Percentiles rank a stretch among this genome's conserved stretches.
phyloP scores from a whole-genome alignment of 2,797 vertebrate species.

The Melanotaenia parkinsoni region DNA sequence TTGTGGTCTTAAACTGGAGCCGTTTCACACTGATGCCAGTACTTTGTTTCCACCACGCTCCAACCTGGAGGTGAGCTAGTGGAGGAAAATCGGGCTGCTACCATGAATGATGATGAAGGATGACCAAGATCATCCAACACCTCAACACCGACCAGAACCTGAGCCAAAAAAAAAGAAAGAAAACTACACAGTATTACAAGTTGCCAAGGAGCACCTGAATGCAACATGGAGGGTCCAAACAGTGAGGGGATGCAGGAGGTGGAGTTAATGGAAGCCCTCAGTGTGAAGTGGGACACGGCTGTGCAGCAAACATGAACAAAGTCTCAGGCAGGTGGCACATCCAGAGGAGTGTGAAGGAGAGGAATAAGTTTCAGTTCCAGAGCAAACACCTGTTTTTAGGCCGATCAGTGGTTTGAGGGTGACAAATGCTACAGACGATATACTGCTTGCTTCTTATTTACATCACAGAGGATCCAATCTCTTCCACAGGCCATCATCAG shows the following conservation, averaged over 20 bases:
- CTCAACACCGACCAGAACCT: too few relatives aligned
- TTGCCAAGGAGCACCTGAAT: slow-evolving; percentile 7
- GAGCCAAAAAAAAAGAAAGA: not conserved
- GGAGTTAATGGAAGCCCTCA: not conserved
- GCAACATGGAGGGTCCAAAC: not conserved
- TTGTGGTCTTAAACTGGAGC: not conserved
- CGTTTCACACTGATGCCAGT: not conserved
- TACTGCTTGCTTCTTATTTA: slow-evolving; percentile 64
- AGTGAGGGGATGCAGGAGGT: not conserved
- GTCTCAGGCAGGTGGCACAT: not conserved
- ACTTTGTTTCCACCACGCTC: not conserved
- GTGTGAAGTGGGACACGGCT: slow-evolving; percentile 18
- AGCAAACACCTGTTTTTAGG: slow-evolving; percentile 45
- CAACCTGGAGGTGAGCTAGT: not conserved
- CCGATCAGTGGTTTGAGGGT: slow-evolving; percentile 45
- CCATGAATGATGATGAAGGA: not conserved
- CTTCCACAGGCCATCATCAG: slow-evolving; percentile 48
- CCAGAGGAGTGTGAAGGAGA: slow-evolving; percentile 16
- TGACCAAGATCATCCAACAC: not conserved
- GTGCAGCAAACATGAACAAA: slow-evolving; percentile 11
- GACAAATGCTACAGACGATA: slow-evolving; percentile 66
- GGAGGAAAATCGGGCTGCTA: not conserved
- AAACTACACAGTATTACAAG: not conserved
- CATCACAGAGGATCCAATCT: slow-evolving; percentile 55
- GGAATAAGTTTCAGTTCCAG: slow-evolving; percentile 32